Evolutionary conservation across 2,888 invertebrate species (phyloP).

Genomic region (Euphydryas editha): DNA sequence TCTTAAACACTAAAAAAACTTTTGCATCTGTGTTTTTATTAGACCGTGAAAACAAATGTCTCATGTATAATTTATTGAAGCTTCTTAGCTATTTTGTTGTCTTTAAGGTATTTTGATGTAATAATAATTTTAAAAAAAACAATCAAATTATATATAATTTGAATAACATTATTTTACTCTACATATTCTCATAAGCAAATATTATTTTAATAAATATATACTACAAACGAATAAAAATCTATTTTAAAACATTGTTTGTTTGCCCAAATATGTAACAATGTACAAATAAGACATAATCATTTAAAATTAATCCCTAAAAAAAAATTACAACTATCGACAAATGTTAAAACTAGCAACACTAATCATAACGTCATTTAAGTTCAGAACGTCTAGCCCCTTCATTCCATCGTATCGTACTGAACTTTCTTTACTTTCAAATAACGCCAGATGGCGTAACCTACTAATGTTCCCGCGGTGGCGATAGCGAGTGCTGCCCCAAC

Average conservation of each 20-base stretch:
- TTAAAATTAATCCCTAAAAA: too few species aligned
- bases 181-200: too few species aligned
- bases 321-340: background rate
- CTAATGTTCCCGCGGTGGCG: constrained; percentile 90
- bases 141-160: too few species aligned
- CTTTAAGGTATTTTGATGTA: too few species aligned
- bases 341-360: background rate
- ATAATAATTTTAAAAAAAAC: too few species aligned
- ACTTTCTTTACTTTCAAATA: constrained; percentile 95
- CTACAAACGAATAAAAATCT: too few species aligned
- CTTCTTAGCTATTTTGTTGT: too few species aligned
- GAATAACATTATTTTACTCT: too few species aligned
- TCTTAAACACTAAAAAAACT: background rate
- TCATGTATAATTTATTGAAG: background rate
- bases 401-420: constrained; percentile 96
- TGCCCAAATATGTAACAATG: too few species aligned
- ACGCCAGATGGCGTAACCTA: constrained; percentile 93
- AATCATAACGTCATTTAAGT: constrained; percentile 30
- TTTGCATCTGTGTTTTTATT: background rate
- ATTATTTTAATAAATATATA: too few species aligned
- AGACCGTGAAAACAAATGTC: background rate
- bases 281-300: too few species aligned
- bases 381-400: constrained; percentile 52
- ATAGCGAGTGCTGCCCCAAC: constrained; percentile 91
- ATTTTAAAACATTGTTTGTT: too few species aligned